Evolutionary conservation across 64 coral and sea anemone species (phyloP).

Genomic region (Acropora tenuis): DNA sequence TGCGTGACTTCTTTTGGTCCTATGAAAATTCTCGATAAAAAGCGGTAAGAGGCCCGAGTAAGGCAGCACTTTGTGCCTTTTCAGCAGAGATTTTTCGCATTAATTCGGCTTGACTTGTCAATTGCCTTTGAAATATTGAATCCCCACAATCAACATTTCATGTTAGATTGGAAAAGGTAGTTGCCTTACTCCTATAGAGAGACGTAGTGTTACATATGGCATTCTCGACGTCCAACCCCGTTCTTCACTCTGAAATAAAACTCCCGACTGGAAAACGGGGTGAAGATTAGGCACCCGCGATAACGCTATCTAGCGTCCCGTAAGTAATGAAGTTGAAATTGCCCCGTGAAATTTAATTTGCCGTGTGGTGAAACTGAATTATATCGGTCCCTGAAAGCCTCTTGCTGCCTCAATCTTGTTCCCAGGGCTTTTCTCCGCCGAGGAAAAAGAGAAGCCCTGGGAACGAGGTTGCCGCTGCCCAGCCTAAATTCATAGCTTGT

Average conservation of each 20-base stretch:
- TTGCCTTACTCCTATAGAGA: not conserved
- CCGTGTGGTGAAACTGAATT: too few species aligned
- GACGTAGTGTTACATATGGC: not conserved
- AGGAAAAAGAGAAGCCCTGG: too few species aligned
- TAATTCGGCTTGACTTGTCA: conserved; percentile 1
- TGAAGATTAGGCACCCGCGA: conserved; percentile 13
- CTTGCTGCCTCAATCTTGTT: too few species aligned
- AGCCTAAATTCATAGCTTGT: too few species aligned
- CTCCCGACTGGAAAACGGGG: conserved; percentile 13
- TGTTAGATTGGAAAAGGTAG: conserved; percentile 3
- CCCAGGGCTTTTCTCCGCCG: too few species aligned
- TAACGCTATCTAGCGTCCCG: conserved; percentile 22
- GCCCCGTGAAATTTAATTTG: conserved; percentile 12
- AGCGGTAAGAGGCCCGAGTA: not conserved
- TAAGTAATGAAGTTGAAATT: conserved; percentile 19
- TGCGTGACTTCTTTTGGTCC: too few species aligned
- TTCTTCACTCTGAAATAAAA: conserved; percentile 11
- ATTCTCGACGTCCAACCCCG: not conserved
- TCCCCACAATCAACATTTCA: not conserved
- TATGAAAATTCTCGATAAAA: too few species aligned
- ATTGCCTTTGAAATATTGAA: conserved; percentile 11
- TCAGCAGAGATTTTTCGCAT: not conserved
- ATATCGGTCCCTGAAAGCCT: too few species aligned
- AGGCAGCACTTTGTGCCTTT: conserved; percentile 1
- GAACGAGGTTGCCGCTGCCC: too few species aligned